Base-by-base conservation (phyloP, 2,888 invertebrate genomes). In the Petrophora chlorosata region DNA sequence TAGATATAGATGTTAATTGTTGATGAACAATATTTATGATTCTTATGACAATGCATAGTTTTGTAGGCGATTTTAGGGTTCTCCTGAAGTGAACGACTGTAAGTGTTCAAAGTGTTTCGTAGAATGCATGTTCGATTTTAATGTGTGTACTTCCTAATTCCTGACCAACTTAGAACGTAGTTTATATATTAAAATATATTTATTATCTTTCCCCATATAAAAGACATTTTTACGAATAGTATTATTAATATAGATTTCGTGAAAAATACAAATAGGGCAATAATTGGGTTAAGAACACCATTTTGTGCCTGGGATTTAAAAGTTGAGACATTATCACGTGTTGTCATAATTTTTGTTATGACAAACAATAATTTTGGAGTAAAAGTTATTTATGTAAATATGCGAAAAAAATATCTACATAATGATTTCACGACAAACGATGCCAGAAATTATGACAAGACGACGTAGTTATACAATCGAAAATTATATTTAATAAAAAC, bases 171-270 rank as follows among this genome's bases (percentile, higher is more conserved):
- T 88, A 87, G 84, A 68, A 75, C 65, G 77, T 87, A 87, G 84
- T 76, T 76, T 76, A 78, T 79, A 81, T 72, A 67, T 40, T 65
- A 13, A 73, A 76, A 76, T 85, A 86, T 89, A 88, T 89, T 86
- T 87, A 86, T 87, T 71, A 52, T 33, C 28, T 60, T 82, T 80
- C 79, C 85, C 84, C 78, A 76, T 67, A 79, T 83, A 72, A 86
- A 90, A 90, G 90, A 90, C 90, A 90, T 90, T 89, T 90, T 90
- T 90, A 90, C 90, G 86, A 84, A 89, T 87, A 89, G 90, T 90
- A 90, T 90, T 90, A 89, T 85, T 90, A 89, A 85, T 86, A 80
- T 87, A 88, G 87, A 85, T 73, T 81, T 88, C 82, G 82, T 83
- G 82, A 83, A 83, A 48, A 74, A 65, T 51, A 54, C 56, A 53